Evolutionary conservation across 2,797 vertebrate species (phyloP), one percentile per base, ranked within the genome.

Genomic region (Fistularia commersonii): DNA sequence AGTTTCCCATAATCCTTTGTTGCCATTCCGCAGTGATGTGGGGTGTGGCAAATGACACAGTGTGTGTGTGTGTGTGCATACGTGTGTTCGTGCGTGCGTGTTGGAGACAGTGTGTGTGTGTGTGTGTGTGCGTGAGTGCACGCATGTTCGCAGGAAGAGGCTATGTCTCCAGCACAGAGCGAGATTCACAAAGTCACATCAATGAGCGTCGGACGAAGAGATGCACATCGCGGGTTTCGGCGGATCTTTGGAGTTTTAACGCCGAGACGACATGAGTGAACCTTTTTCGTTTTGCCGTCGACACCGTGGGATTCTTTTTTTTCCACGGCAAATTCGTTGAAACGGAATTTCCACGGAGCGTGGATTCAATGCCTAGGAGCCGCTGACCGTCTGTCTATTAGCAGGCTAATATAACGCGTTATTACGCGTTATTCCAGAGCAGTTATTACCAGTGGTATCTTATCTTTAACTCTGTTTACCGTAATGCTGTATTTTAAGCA

Each of bases 21-120:
- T 56, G 36, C 48, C 23, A 38, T 77, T 83, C 85, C 70, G 89
- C 88, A 89, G 86, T 87, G 78, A 81, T 77, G 77, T 78, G 81
- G 84, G 86, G 86, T 83, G 87, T 88, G 85, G 85, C 61, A 71
- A 78, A 72, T 68, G 80, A 41, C 23, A 45, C 61, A 53, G 67
- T 73, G 61, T 65, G 65, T 37, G 33, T 57, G 45, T 45, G 23
- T 42, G 46, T 44, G 37, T 47, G n/a, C n/a, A n/a, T n/a, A n/a
- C n/a, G 45, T 51, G 40, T 47, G 48, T 47, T 43, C 36, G 4
- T 23, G 23, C 23, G 23, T 23, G 23, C 23, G 23, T 23, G 40
- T 48, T 15, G 54, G 65, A 32, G 46, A 47, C 44, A 49, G 47
- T 42, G 44, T 50, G 39, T 46, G 10, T 59, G 35, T 56, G 47